Conservation (phyloP, 2,113 vertebrate genomes). For the Tyrannus savana region DNA sequence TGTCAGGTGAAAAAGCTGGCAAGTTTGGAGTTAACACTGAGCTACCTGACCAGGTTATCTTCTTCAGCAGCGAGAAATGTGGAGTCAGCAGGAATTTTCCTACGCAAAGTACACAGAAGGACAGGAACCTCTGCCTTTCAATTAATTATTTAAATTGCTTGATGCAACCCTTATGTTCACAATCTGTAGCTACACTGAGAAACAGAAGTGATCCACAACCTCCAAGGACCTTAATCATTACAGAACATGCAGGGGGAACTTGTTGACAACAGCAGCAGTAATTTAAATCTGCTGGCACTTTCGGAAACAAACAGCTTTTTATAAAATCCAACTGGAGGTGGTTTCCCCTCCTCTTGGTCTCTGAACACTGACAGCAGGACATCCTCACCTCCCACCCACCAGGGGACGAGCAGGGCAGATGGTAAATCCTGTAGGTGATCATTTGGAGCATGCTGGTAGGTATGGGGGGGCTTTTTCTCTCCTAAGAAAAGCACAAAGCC, state of each 20-base stretch:
- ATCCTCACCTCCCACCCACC: background rate
- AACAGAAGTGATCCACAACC: slow-evolving; percentile 27
- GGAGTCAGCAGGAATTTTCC: background rate
- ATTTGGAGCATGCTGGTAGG: accelerated
- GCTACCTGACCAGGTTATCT: background rate
- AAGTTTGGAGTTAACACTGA: background rate
- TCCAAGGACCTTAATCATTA: slow-evolving; percentile 13
- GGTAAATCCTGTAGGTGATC: background rate
- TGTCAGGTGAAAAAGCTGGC: background rate
- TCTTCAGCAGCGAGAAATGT: background rate
- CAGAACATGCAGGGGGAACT: slow-evolving; percentile 14
- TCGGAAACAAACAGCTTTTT: background rate
- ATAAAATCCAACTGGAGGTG: background rate
- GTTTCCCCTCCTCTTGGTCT: background rate
- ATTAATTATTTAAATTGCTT: slow-evolving; percentile 43
- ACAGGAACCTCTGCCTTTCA: slow-evolving; percentile 1
- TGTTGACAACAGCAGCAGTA: slow-evolving; percentile 12
- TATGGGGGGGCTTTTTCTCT: background rate
- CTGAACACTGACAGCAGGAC: background rate
- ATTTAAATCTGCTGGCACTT: slow-evolving; percentile 26
- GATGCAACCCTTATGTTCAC: slow-evolving; percentile 48
- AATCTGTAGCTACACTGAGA: slow-evolving; percentile 19
- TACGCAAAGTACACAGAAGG: background rate
- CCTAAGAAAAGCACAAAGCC: background rate
- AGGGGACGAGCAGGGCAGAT: background rate